phyloP scores from a whole-genome alignment of 2,888 invertebrate genomes.

The Caradrina kadenii region DNA sequence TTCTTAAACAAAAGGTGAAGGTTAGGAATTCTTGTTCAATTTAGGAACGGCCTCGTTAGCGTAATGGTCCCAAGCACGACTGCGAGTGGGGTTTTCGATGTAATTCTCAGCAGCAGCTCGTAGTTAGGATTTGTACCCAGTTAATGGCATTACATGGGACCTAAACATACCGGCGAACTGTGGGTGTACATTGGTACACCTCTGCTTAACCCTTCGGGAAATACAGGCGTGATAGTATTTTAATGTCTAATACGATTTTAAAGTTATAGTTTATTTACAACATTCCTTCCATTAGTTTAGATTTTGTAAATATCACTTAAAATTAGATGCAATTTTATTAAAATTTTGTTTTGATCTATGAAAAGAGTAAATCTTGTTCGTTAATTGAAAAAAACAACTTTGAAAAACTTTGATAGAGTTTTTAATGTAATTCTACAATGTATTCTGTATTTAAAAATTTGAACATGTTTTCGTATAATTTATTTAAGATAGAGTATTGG shows the following conservation, averaged over 20 bases:
- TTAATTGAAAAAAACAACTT: conserved; percentile 32
- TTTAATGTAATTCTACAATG: conserved; percentile 9
- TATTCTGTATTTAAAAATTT: conserved; percentile 6
- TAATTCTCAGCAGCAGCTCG: too few relatives aligned
- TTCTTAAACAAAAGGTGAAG: too few relatives aligned
- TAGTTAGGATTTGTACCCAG: too few relatives aligned
- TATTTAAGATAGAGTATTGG: not conserved
- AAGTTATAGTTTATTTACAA: not conserved
- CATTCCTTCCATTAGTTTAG: conserved; percentile 11
- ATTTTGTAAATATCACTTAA: not conserved
- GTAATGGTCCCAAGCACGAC: too few relatives aligned
- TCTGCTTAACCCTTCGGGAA: too few relatives aligned
- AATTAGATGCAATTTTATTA: conserved; percentile 15
- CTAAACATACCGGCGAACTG: too few relatives aligned
- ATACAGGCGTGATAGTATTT: too few relatives aligned
- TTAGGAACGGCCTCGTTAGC: too few relatives aligned
- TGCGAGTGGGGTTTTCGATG: too few relatives aligned
- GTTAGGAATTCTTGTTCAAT: not conserved
- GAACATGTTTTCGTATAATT: not conserved
- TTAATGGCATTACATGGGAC: too few relatives aligned
- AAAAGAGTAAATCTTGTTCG: conserved; percentile 11
- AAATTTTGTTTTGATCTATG: conserved; percentile 18
- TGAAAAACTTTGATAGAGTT: conserved; percentile 18
- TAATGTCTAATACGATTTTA: conserved; percentile 20
- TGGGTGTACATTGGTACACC: too few relatives aligned